A percentile compares a stretch with the other conserved stretches of the same genome.
phyloP scores from a whole-genome alignment of 2,888 invertebrate species.

The Cephus rjabovi region DNA sequence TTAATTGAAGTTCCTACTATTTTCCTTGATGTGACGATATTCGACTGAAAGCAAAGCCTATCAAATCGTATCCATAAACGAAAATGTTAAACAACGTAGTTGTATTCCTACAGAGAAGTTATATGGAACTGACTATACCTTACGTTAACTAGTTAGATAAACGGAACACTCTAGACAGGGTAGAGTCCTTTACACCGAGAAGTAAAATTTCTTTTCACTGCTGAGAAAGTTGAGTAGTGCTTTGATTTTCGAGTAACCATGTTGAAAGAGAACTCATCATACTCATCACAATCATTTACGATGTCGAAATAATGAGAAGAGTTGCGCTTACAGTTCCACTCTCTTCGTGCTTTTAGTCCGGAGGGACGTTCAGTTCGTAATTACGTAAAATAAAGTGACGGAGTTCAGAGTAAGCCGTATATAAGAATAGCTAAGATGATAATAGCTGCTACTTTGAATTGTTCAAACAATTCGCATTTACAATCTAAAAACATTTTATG shows the following conservation, averaged over 20 bases:
- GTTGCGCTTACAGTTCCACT: neutral
- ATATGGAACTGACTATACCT: neutral
- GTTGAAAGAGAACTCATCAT: neutral
- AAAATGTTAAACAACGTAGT: neutral
- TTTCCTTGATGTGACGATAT: neutral
- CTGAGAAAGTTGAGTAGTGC: neutral
- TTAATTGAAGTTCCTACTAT: neutral
- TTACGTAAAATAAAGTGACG: neutral
- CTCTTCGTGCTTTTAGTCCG: neutral
- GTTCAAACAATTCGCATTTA: neutral
- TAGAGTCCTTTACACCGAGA: neutral
- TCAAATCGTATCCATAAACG: neutral
- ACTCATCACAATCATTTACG: neutral
- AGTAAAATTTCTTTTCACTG: neutral
- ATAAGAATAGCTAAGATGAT: neutral
- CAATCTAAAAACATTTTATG: neutral
- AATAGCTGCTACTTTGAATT: neutral
- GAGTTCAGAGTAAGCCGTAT: neutral
- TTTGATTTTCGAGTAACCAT: neutral
- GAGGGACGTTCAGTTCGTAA: neutral
- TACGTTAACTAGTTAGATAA: neutral
- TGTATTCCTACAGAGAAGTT: neutral
- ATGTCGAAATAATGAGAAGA: neutral
- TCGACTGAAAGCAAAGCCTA: neutral
- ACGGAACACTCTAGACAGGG: neutral